These are phyloP conservation scores for Mycalesis mineus DNA, from an alignment of 2,888 invertebrate species.

Conservation along the genomic window DNA sequence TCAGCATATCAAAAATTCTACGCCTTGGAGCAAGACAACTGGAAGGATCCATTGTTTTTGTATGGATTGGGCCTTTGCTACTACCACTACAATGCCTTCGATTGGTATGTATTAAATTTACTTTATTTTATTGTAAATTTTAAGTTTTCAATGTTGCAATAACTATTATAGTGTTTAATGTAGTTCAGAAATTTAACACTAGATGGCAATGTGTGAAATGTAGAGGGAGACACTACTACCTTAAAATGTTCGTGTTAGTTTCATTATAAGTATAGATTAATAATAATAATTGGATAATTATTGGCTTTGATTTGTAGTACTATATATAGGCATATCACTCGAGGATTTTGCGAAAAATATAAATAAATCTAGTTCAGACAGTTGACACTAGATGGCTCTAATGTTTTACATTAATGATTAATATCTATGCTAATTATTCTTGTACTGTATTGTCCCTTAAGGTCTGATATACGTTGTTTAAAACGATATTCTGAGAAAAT, in stretches of 20 bases:
- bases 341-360: neutral
- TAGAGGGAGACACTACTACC: no score
- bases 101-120: slow-evolving; percentile 88
- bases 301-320: neutral
- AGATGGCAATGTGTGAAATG: no score
- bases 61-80: slow-evolving; percentile 97
- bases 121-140: neutral
- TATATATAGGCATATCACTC: neutral
- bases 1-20: slow-evolving; percentile 98
- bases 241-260: no score
- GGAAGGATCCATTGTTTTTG: slow-evolving; percentile 93
- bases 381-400: neutral
- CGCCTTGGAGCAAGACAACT: slow-evolving; percentile 86
- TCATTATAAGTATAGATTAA: no score
- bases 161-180: no score
- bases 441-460: neutral
- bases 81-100: slow-evolving; percentile 96
- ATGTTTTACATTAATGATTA: neutral
- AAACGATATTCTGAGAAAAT: no score
- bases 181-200: no score
- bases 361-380: neutral
- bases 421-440: neutral
- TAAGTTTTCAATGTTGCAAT: no score
- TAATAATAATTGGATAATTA: neutral
- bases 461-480: neutral